These are phyloP conservation scores for Cataglyphis rosenhaueri DNA, from an alignment of 2,888 invertebrate genomes.

Conservation along the genomic window DNA sequence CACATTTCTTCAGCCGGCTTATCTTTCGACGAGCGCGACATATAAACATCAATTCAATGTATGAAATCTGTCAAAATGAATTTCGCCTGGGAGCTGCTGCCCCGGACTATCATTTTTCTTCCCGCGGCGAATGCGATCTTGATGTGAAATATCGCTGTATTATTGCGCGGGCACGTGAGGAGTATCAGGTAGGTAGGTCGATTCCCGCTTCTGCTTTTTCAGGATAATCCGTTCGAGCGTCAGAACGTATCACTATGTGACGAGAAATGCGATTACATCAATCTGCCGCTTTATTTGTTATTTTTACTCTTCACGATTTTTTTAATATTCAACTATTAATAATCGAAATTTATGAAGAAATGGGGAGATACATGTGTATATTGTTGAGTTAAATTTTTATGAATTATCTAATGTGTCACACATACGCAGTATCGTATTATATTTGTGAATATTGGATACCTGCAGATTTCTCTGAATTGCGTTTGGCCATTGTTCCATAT, in stretches of 20 bases:
- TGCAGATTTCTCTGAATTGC: not conserved
- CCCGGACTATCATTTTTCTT: slow-evolving; percentile 82
- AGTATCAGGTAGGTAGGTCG: slow-evolving; percentile 52
- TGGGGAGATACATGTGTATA: not conserved
- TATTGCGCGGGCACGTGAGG: slow-evolving; percentile 74
- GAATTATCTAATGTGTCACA: not conserved
- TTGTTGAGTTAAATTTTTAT: not conserved
- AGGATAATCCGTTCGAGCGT: slow-evolving; percentile 42
- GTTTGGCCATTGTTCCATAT: slow-evolving; percentile 13
- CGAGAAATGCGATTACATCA: slow-evolving; percentile 49
- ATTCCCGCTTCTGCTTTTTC: slow-evolving; percentile 53
- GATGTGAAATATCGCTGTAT: slow-evolving; percentile 84
- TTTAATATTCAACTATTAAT: not conserved
- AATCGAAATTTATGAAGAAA: not conserved
- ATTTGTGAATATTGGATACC: not conserved
- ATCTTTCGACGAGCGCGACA: slow-evolving; percentile 82
- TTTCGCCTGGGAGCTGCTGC: slow-evolving; percentile 80
- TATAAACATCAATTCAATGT: slow-evolving; percentile 85
- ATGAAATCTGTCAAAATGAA: slow-evolving; percentile 85
- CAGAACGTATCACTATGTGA: slow-evolving; percentile 28
- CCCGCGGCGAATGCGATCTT: slow-evolving; percentile 82
- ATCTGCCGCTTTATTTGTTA: slow-evolving; percentile 14
- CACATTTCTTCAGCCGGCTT: slow-evolving; percentile 77
- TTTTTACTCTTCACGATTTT: not conserved
- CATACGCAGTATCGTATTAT: not conserved